Evolutionary conservation across 2,888 invertebrate species (phyloP).

Genomic region (Plebejus argus): DNA sequence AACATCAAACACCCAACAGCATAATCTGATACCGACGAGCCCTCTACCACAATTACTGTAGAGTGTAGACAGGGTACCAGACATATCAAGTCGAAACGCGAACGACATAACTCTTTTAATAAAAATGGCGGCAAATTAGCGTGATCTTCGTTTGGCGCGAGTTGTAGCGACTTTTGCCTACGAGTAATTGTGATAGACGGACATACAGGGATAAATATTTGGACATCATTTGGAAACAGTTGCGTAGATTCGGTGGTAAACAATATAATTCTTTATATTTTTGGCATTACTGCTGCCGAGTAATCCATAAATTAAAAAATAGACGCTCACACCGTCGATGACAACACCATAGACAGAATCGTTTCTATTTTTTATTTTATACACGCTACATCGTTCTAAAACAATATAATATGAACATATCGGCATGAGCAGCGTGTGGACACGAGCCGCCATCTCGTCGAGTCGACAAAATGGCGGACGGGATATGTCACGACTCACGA

Average conservation of each 20-base stretch:
- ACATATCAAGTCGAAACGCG: background rate
- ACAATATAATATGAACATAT: background rate
- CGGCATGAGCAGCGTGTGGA: slow-evolving; percentile 20
- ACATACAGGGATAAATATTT: background rate
- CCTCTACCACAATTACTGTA: background rate
- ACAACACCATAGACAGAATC: background rate
- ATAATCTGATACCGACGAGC: background rate
- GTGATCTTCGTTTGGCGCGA: background rate
- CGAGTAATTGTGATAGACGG: background rate
- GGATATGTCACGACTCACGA: slow-evolving; percentile 33
- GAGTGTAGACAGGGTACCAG: background rate
- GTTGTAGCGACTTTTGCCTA: background rate
- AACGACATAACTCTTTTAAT: background rate
- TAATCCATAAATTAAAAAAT: slow-evolving; percentile 18
- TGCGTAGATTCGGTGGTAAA: slow-evolving; percentile 36
- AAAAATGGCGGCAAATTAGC: background rate
- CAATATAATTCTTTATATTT: slow-evolving; percentile 14
- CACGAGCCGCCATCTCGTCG: slow-evolving; percentile 18
- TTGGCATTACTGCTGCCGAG: slow-evolving; percentile 9
- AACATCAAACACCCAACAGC: slow-evolving; percentile 16
- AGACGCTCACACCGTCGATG: background rate
- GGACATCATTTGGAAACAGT: slow-evolving; percentile 13
- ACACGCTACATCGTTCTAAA: background rate
- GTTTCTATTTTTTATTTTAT: slow-evolving; percentile 26
- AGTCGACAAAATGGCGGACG: slow-evolving; percentile 28